phyloP scores from a whole-genome alignment of 2,797 vertebrate genomes.

The Limosa lapponica region DNA sequence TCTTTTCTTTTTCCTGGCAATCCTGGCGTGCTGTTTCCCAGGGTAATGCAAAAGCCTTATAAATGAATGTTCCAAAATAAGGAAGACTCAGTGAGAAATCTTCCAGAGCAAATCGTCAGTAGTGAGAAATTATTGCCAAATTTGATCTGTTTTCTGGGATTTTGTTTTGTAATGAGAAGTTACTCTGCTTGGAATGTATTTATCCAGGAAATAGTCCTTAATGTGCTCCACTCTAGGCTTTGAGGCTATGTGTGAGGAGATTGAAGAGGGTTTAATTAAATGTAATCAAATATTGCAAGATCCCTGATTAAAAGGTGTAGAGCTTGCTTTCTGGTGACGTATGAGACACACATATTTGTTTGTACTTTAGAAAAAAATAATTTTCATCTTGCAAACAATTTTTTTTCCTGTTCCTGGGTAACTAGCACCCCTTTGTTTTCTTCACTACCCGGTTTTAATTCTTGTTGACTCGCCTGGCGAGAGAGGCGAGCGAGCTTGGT shows the following conservation, averaged over 20 bases:
- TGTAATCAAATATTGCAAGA: not conserved
- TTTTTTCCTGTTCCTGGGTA: not conserved
- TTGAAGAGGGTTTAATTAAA: slow-evolving; percentile 29
- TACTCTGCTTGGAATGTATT: not conserved
- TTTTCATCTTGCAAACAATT: not conserved
- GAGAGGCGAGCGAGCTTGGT: not conserved
- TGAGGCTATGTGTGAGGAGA: not conserved
- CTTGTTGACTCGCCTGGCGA: not conserved
- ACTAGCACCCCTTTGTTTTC: not conserved
- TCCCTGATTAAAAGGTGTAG: slow-evolving; percentile 29
- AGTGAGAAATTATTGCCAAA: not conserved
- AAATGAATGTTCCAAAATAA: not conserved
- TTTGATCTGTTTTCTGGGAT: not conserved
- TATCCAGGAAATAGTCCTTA: not conserved
- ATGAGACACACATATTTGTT: not conserved
- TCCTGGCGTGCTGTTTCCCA: not conserved
- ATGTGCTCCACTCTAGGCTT: not conserved
- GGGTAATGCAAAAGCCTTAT: not conserved
- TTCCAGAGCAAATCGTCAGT: not conserved
- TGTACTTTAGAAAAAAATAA: not conserved
- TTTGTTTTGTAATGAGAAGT: not conserved
- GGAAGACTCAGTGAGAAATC: not conserved
- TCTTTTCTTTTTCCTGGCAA: not conserved
- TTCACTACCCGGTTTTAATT: not conserved
- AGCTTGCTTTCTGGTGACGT: not conserved